Evolutionary conservation across 2,888 invertebrate species (phyloP), one percentile per base, ranked within the genome.

Genomic region (Agrotis exclamationis): DNA sequence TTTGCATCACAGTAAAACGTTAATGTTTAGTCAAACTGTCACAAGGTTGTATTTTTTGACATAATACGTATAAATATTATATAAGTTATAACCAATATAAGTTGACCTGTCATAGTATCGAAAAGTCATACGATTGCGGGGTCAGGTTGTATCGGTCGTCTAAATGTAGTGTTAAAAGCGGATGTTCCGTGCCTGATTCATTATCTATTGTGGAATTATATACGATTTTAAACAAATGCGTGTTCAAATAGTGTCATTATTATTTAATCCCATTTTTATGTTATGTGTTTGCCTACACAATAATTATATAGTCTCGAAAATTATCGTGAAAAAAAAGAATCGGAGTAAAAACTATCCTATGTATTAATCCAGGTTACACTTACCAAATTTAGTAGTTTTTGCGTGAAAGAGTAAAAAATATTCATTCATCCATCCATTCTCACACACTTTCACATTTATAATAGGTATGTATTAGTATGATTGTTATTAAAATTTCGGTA

Each of bases 1-100:
- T 72, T 72, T 59, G 18, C 59, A 65, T 71, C 24, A 80, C 45
- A 18, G 47, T 64, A 11, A 65, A 71, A 70, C 68, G 45, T 45
- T 63, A 28, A 48, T 63, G n/a, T 70, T 44, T 60, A 33, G 22
- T 51, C 20, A 57, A 73, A 66, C n/a, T 67, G 22, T 63, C 24
- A 45, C 67, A 74, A 77, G 77, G 69, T 51, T 48, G 11, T 13
- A 1, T 20, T 66, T 68, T 67, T 70, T 50, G 48, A 64, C 66
- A 56, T 44, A 24, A 74, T 9, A 57, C 24, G 2, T 22, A 59
- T 18, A 24, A 54, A 24, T 7, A 51, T 7, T 22, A 51, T 22
- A 51, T 51, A 16, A 24, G 9, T 3, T 0, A 16, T 18, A 53
- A 24, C 24, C 24, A 53, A 9, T 13, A n/a, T 54, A n/a, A 28